Evolutionary conservation across 37 sponge, comb jelly and placozoan species (phyloP).

Genomic region (Crambe crambe): DNA sequence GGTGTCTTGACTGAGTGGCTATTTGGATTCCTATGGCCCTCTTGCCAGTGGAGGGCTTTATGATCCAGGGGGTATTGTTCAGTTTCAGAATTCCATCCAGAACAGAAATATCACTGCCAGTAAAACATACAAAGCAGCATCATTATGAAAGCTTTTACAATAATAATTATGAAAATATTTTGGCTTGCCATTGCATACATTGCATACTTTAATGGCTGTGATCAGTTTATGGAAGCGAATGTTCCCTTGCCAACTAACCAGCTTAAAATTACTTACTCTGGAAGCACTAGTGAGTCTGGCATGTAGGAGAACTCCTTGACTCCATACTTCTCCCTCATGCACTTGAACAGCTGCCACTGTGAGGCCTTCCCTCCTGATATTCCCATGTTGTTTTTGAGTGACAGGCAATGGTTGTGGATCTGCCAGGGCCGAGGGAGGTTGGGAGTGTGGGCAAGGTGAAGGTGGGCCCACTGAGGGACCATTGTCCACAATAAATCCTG

Average conservation of each 20-base stretch:
- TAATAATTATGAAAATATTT: too few species aligned
- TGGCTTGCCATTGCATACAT: neutral
- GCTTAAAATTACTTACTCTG: conserved; percentile 67
- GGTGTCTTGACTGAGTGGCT: conserved; percentile 22
- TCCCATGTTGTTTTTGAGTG: conserved; percentile 64
- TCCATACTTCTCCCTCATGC: conserved; percentile 79
- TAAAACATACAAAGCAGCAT: too few species aligned
- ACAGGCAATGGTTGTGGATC: conserved; percentile 89
- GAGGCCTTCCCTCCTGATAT: conserved; percentile 88
- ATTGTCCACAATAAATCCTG: conserved; percentile 90
- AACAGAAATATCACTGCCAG: conserved; percentile 34
- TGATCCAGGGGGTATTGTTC: conserved; percentile 68
- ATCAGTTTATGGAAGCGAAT: too few species aligned
- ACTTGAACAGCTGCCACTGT: conserved; percentile 86
- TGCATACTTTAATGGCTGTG: neutral
- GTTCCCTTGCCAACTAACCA: too few species aligned
- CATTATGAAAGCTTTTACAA: too few species aligned
- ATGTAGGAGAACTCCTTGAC: conserved; percentile 66
- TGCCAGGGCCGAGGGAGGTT: conserved; percentile 81
- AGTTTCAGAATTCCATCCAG: conserved; percentile 25
- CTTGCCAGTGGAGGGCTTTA: conserved; percentile 86
- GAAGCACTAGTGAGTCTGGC: conserved; percentile 77
- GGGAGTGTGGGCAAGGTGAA: conserved; percentile 27
- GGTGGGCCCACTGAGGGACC: conserved; percentile 83
- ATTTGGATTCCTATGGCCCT: conserved; percentile 73